phyloP scores from a whole-genome alignment of 1,140 invertebrate genomes.

The Caerostris extrusa region DNA sequence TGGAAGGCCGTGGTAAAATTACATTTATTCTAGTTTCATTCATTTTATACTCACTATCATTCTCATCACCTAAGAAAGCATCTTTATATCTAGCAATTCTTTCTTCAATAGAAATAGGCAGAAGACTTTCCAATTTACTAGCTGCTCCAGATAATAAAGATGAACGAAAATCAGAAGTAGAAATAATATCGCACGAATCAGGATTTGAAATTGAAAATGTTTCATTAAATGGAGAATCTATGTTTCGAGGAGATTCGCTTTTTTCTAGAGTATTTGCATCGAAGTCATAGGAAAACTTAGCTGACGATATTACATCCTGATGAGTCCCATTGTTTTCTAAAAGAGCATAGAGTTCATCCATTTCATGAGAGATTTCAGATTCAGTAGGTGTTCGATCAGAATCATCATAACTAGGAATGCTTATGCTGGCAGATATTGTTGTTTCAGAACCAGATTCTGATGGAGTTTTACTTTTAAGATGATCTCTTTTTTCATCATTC shows the following conservation, averaged over 20 bases:
- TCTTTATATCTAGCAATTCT: constrained; percentile 76
- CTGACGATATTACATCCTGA: constrained; percentile 61
- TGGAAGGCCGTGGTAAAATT: constrained; percentile 69
- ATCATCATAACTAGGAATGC: constrained; percentile 78
- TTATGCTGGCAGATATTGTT: constrained; percentile 78
- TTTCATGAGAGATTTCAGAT: constrained; percentile 79
- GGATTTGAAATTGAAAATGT: constrained; percentile 29
- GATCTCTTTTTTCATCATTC: constrained; percentile 57
- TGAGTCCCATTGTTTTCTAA: constrained; percentile 64
- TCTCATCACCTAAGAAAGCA: constrained; percentile 60
- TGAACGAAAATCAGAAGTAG: constrained; percentile 16
- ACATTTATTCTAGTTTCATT: constrained; percentile 76
- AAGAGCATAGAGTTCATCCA: constrained; percentile 78
- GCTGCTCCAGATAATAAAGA: constrained; percentile 66
- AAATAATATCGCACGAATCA: constrained; percentile 46
- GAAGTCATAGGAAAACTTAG: constrained; percentile 49
- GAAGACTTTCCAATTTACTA: constrained; percentile 73
- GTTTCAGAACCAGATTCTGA: constrained; percentile 78
- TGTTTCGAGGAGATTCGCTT: background rate
- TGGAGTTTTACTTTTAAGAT: constrained; percentile 75
- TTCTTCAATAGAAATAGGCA: constrained; percentile 73
- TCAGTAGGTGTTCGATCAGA: constrained; percentile 78
- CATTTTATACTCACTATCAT: constrained; percentile 59
- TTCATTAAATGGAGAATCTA: constrained; percentile 68
- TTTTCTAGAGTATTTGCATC: constrained; percentile 49